Percentiles rank a stretch among this genome's conserved stretches.
phyloP scores from a whole-genome alignment of 2,888 invertebrate species.

The Heliconius ethilla region DNA sequence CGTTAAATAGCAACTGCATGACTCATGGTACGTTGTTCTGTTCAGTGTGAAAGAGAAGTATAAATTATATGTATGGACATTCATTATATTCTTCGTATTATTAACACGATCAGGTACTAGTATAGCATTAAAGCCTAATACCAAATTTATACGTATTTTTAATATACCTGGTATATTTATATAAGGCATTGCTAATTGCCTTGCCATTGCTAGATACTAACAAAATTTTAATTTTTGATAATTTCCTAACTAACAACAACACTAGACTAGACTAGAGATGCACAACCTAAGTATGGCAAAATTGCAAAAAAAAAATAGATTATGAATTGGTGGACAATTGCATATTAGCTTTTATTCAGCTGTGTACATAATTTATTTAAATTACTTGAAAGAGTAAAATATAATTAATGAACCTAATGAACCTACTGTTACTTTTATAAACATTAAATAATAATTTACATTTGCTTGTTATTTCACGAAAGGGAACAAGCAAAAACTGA shows the following conservation, averaged over 20 bases:
- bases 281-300: too few relatives aligned
- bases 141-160: too few relatives aligned
- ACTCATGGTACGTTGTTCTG: slow-evolving; percentile 32
- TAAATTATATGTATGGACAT: slow-evolving; percentile 15
- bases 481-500: background rate
- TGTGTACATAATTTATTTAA: background rate
- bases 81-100: slow-evolving; percentile 11
- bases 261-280: too few relatives aligned
- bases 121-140: background rate
- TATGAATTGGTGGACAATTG: too few relatives aligned
- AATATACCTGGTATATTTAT: too few relatives aligned
- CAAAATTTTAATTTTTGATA: too few relatives aligned
- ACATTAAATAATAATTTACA: background rate
- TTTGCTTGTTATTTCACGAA: background rate
- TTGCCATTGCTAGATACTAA: too few relatives aligned
- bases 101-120: background rate
- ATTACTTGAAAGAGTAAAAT: background rate
- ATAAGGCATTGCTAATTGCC: background rate
- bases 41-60: slow-evolving; percentile 28
- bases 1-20: slow-evolving; percentile 34
- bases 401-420: background rate
- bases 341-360: too few relatives aligned
- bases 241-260: too few relatives aligned
- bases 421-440: background rate
- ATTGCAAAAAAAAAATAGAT: too few relatives aligned